These are phyloP conservation scores for Sminthopsis crassicaudata DNA, from an alignment of 2,113 vertebrate genomes.

Conservation along the genomic window DNA sequence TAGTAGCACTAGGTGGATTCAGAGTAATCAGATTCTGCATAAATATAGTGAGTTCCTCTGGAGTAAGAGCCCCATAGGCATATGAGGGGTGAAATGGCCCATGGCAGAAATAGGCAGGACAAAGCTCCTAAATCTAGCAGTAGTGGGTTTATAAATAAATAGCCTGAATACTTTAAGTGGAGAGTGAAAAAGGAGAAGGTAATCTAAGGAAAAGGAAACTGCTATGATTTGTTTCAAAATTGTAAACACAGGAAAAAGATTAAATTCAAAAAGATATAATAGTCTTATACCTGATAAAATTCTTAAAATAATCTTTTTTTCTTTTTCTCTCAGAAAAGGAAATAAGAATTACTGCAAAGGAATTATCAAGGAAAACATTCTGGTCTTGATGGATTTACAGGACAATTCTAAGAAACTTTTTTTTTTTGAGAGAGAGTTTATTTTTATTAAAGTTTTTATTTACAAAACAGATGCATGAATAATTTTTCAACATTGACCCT, in stretches of 20 bases:
- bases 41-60: not conserved
- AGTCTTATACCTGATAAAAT: not conserved
- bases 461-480: too few relatives aligned
- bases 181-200: not conserved
- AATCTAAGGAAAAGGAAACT: not conserved
- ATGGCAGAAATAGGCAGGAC: not conserved
- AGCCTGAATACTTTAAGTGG: not conserved
- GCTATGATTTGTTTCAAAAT: too few relatives aligned
- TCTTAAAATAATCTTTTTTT: not conserved
- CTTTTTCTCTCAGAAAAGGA: not conserved
- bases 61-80: not conserved
- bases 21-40: not conserved
- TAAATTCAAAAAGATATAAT: not conserved
- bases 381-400: not conserved
- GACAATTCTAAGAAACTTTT: not conserved
- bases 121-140: not conserved
- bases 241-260: not conserved
- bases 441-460: too few relatives aligned
- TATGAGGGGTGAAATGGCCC: not conserved
- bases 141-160: not conserved
- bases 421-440: too few relatives aligned
- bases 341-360: not conserved
- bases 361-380: not conserved
- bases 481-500: too few relatives aligned
- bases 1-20: not conserved